Conservation (phyloP, 2,888 invertebrate genomes). For the Mechanitis mazaeus region DNA sequence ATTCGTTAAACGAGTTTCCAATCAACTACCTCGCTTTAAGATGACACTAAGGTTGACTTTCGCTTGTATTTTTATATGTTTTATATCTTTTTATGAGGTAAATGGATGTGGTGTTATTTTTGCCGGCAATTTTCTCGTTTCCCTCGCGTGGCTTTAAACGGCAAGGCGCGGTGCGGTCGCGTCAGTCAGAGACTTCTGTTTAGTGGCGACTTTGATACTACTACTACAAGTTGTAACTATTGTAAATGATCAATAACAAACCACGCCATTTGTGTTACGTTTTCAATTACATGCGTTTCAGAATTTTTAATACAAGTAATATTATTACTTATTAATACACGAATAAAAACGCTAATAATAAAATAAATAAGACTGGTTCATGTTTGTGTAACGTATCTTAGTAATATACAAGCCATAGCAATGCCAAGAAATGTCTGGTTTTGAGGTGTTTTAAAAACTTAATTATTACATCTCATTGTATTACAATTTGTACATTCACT, state of each 20-base stretch:
- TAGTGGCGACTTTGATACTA: constrained; percentile 35
- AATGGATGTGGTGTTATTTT: constrained; percentile 71
- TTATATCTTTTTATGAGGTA: constrained; percentile 41
- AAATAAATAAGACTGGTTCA: too few species aligned
- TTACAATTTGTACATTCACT: too few species aligned
- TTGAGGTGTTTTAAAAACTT: too few species aligned
- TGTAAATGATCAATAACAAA: constrained; percentile 5
- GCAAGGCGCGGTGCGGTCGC: constrained; percentile 53
- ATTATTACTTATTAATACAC: too few species aligned
- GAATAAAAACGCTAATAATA: too few species aligned
- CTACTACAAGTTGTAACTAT: background rate
- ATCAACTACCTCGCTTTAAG: constrained; percentile 16
- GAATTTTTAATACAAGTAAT: too few species aligned
- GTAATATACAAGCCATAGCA: too few species aligned
- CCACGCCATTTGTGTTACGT: constrained; percentile 20
- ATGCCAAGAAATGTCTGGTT: too few species aligned
- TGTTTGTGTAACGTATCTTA: too few species aligned
- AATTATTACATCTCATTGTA: too few species aligned
- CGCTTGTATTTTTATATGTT: constrained; percentile 21
- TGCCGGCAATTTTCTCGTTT: constrained; percentile 66
- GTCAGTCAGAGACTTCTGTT: constrained; percentile 49
- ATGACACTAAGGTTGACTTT: constrained; percentile 34
- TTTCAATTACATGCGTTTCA: constrained; percentile 8
- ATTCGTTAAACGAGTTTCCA: constrained; percentile 39
- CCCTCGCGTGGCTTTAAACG: constrained; percentile 70